Evolutionary conservation across 2,113 vertebrate species (phyloP), one percentile per base, ranked within the genome.

Genomic region (Prochilodus magdalenae): DNA sequence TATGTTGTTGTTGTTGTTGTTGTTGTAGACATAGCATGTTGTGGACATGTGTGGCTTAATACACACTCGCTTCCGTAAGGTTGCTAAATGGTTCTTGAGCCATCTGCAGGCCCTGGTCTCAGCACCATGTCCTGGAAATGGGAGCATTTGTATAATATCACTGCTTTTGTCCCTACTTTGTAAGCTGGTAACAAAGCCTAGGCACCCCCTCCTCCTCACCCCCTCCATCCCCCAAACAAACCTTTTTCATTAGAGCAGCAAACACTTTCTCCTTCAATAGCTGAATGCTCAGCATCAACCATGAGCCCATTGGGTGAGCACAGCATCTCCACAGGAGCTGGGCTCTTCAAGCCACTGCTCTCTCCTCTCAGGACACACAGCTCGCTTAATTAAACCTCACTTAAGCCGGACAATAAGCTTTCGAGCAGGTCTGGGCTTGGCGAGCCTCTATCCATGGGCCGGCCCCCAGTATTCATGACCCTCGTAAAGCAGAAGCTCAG

Each of bases 371-470:
- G 92, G 91, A 93, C 93, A 92, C 90, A 89, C 91, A 93, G 90
- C 91, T 90, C 49, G 90, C 90, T 93, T 95, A 94, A 95, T 95
- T 94, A 95, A 95, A 95, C 91, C 93, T 76, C 94, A 94, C 94
- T 95, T 95, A 94, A 94, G 92, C 88, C 85, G 87, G 90, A 93
- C 91, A 94, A 93, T 94, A 90, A 87, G 87, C 86, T 40, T 87
- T 86, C 73, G 86, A 82, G 91, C 92, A 93, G 91, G 92, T 92
- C 91, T 89, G 90, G 91, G 90, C 86, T 75, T 80, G 86, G 88
- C 79, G 87, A 87, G 87, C 85, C 87, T 84, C 89, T 87, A 84
- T 77, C 69, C 22, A 74, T 79, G 85, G 90, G 89, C 76, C 49
- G 44, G 85, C 87, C 62, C 90, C 84, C 87, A 87, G 89, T 85